Evolutionary conservation across 2,888 invertebrate genomes (phyloP), one percentile per base, ranked within the genome.

Genomic region (Laspeyria flexula): DNA sequence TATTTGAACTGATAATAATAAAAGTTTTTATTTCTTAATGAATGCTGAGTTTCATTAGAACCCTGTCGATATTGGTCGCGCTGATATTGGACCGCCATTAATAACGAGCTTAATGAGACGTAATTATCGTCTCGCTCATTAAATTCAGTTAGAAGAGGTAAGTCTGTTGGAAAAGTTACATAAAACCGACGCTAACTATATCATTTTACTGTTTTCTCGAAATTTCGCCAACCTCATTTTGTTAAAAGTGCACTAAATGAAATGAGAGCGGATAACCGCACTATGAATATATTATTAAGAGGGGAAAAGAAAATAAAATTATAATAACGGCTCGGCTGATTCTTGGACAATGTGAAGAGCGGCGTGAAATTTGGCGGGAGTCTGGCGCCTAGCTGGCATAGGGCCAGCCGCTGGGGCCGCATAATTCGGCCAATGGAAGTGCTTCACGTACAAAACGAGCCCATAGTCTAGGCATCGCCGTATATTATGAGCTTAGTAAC

Each of bases 1-100:
- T 91, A 92, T 92, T 92, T 92, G 93, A 93, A 93, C 93, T 93
- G 93, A 93, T 92, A 92, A 92, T 92, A 93, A 93, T 91, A 90
- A 91, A 89, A 89, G 87, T 86, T 86, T 87, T 90, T 91, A 91
- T 92, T 92, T 91, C 91, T 81, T 90, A 90, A 89, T 87, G 86
- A 88, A 69, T 45, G 41, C 48, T 69, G 76, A 71, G 76, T 85
- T 85, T 57, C 7, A 44, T 63, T 13, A 9, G 25, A 7, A 11
- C 29, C 13, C 15, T n/a, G n/a, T 34, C 9, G 4, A 31, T 25
- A 43, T 42, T 50, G 1, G 18, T 25, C 34, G n/a, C 29, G 16
- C 25, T 27, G 5, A 7, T 30, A 37, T 46, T 41, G 34, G 5
- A 53, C 30, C 18, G 34, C 11, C 5, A 47, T 43, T 48, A 29